Base-by-base conservation (phyloP, 2,113 vertebrate species). In the Vulpes lagopus region DNA sequence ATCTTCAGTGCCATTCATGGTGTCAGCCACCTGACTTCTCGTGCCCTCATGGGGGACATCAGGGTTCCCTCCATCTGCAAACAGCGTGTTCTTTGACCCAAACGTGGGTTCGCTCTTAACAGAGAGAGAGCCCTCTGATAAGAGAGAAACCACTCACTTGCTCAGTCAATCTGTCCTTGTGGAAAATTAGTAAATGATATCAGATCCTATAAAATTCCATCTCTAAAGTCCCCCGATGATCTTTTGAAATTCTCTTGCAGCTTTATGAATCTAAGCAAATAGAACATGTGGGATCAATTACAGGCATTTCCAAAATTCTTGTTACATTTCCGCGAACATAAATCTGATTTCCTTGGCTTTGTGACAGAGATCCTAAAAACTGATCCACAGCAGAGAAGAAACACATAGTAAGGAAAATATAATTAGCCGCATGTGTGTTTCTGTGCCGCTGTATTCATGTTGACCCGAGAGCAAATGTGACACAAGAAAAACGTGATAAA, bases 331-430 rank as follows among this genome's bases (percentile, higher is more conserved):
- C 78, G 57, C 64, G 62, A 91, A 79, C 15, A 74, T 89, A 94
- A 95, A 89, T 97, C 43, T 95, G 78, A 96, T 97, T 97, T 96
- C n/a, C 35, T 94, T 79, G 86, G 35, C 51, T 94, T 96, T 95
- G 74, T 79, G 86, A 86, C 60, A 95, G 64, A 89, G 59, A 96
- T 95, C 78, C 80, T 93, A 95, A 93, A 71, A 91, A 79, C 64
- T 95, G 95, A 91, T 51, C 78, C 67, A 49, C n/a, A 57, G 38
- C 74, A 91, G 86, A 93, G 81, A 62, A 92, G 82, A 90, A 90
- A 57, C 55, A 73, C 71, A 51, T 7, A 53, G 30, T 35, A 73
- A 91, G 93, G 95, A 80, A 91, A 85, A 86, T 59, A 8, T 79
- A 85, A 91, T 91, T 51, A 25, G 10, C 38, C 89, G 43, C 95